Conservation (phyloP, 2,113 vertebrate species). For the Anarrhichthys ocellatus region DNA sequence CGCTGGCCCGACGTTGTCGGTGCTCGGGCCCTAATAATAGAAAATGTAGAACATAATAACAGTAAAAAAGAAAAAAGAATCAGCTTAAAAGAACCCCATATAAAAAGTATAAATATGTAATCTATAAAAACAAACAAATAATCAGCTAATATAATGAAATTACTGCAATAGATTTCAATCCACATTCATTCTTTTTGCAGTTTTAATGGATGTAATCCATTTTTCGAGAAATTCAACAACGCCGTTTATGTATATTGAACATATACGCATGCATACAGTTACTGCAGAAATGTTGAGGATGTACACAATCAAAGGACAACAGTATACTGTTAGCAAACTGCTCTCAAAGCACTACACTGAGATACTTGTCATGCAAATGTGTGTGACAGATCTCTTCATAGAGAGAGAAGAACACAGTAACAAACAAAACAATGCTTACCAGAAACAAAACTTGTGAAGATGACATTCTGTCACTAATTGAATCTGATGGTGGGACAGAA, state of each 20-base stretch:
- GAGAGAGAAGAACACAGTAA: conserved; percentile 72
- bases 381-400: conserved; percentile 77
- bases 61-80: too few species aligned
- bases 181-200: background rate
- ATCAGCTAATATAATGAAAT: background rate
- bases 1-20: too few species aligned
- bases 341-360: conserved; percentile 63
- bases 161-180: background rate
- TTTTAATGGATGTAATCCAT: background rate
- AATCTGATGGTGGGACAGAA: conserved; percentile 76
- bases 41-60: background rate
- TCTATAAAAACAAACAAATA: background rate
- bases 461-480: conserved; percentile 78
- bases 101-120: background rate
- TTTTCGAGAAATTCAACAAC: background rate
- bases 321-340: conserved; percentile 36
- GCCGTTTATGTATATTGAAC: background rate
- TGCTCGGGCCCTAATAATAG: background rate
- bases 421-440: conserved; percentile 80
- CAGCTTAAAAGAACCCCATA: background rate
- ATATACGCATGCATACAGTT: background rate
- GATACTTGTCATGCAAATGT: conserved; percentile 80
- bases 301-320: conserved; percentile 34
- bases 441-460: conserved; percentile 77
- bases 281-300: background rate